Conservation (phyloP, 1,140 invertebrate genomes). For the Macrobrachium rosenbergii region DNA sequence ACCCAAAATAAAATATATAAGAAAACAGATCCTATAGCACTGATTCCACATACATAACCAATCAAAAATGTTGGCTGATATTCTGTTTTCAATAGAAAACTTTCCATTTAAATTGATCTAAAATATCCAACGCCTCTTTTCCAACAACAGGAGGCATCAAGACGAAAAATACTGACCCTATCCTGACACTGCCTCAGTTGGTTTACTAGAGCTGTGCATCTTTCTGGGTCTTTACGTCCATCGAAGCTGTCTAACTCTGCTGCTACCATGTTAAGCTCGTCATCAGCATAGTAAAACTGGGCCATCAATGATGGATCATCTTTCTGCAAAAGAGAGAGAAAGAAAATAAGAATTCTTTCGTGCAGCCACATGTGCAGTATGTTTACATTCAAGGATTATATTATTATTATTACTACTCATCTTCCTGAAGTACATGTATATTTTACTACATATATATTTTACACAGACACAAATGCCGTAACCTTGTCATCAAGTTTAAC, state of each 20-base stretch:
- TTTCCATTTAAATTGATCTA: neutral
- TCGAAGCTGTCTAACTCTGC: slow-evolving; percentile 98
- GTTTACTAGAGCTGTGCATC: slow-evolving; percentile 94
- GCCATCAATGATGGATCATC: slow-evolving; percentile 93
- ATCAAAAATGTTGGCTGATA: no score
- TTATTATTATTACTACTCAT: neutral
- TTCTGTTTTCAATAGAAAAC: neutral
- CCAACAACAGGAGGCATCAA: neutral
- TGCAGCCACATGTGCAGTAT: neutral
- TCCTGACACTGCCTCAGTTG: slow-evolving; percentile 91
- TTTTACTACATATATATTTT: no score
- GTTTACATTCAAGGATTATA: neutral
- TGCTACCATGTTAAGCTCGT: slow-evolving; percentile 93
- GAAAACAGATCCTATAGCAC: no score
- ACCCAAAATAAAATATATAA: no score
- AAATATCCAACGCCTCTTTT: neutral
- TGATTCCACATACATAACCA: no score
- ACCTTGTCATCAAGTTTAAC: no score
- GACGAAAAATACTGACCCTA: slow-evolving; percentile 69
- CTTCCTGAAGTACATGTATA: no score
- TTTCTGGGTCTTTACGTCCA: slow-evolving; percentile 95
- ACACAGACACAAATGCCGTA: no score
- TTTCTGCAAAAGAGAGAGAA: slow-evolving; percentile 77
- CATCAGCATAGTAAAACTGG: slow-evolving; percentile 98
- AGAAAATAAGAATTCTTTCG: neutral